These are phyloP conservation scores for Gallirallus australis DNA, from an alignment of 2,797 vertebrate genomes.

Conservation along the genomic window DNA sequence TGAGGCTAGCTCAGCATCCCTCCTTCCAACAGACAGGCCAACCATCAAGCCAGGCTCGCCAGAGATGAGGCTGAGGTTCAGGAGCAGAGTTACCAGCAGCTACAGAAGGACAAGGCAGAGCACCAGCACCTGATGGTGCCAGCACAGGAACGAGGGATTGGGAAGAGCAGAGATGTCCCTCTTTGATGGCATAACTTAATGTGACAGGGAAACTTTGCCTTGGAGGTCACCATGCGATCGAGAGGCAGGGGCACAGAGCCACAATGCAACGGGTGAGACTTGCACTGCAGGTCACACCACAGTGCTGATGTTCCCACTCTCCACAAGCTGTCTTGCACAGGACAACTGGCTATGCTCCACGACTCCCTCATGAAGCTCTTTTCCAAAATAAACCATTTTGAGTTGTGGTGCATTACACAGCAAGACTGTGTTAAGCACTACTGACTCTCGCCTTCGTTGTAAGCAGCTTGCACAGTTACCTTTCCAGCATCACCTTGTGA, in stretches of 20 bases:
- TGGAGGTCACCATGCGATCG: background rate
- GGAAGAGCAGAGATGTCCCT: background rate
- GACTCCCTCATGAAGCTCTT: background rate
- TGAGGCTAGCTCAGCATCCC: background rate
- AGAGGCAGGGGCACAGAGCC: background rate
- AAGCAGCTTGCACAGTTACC: background rate
- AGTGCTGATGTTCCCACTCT: background rate
- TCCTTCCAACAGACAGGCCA: background rate
- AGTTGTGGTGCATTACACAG: background rate
- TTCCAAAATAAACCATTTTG: background rate
- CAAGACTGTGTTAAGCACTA: background rate
- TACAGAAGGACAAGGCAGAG: background rate
- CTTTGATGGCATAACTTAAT: background rate
- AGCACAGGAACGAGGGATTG: background rate
- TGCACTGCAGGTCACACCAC: background rate
- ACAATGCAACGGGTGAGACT: background rate
- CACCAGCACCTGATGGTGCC: background rate
- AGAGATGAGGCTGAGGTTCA: background rate
- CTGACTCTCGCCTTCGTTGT: background rate
- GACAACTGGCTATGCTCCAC: background rate
- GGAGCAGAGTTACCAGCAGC: background rate
- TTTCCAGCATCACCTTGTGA: background rate
- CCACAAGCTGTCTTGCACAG: fast-evolving
- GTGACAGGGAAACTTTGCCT: background rate
- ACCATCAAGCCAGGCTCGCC: fast-evolving